phyloP scores from a whole-genome alignment of 2,797 vertebrate species.

The Notolabrus celidotus region DNA sequence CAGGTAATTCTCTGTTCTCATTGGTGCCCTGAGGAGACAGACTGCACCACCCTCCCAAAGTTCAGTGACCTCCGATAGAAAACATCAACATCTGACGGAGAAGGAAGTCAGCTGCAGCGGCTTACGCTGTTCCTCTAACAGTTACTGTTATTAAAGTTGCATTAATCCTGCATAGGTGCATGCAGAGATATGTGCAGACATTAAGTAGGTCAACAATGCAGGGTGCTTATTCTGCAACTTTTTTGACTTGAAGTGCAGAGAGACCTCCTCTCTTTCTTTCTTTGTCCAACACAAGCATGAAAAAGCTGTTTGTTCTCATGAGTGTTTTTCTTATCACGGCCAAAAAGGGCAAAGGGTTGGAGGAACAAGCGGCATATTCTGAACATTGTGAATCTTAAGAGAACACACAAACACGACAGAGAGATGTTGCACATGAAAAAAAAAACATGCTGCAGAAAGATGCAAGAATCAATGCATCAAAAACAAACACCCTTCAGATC shows the following conservation, averaged over 20 bases:
- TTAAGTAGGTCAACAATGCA: neutral
- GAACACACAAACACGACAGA: too few relatives aligned
- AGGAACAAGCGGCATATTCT: too few relatives aligned
- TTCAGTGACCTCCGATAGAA: constrained; percentile 61
- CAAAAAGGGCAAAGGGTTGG: neutral
- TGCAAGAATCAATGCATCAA: too few relatives aligned
- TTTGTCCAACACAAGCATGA: neutral
- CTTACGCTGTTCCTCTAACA: constrained; percentile 10
- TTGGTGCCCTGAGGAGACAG: constrained; percentile 61
- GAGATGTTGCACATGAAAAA: too few relatives aligned
- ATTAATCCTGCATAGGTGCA: neutral
- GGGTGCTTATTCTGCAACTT: neutral
- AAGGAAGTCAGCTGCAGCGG: constrained; percentile 17
- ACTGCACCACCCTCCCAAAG: constrained; percentile 56
- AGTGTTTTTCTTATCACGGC: neutral
- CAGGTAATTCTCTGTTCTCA: constrained; percentile 65
- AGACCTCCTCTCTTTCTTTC: neutral
- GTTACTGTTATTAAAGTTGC: neutral
- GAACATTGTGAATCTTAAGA: too few relatives aligned
- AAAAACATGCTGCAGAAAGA: too few relatives aligned
- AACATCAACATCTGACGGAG: constrained; percentile 38
- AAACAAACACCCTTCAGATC: too few relatives aligned
- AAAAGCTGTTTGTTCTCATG: neutral
- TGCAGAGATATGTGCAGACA: neutral
- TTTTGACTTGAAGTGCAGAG: neutral